Evolutionary conservation across 2,888 invertebrate species (phyloP).

Genomic region (Matsumyia berberina): DNA sequence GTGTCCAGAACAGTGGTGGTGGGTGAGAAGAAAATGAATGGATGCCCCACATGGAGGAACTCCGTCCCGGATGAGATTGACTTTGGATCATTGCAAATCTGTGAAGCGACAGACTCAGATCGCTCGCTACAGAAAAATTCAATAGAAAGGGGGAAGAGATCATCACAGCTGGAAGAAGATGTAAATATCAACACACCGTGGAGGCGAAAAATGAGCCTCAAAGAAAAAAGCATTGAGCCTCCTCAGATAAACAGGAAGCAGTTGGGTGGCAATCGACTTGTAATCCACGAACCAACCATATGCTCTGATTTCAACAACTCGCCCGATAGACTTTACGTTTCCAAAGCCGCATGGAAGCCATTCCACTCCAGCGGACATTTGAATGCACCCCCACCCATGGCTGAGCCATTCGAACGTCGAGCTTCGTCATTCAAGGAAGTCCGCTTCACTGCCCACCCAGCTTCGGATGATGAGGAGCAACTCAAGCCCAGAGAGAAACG

Average conservation of each 20-base stretch:
- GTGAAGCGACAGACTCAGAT: conserved; percentile 61
- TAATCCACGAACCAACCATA: background rate
- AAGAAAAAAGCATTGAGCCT: conserved; percentile 51
- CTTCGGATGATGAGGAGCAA: conserved; percentile 21
- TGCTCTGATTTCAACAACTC: background rate
- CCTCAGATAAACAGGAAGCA: background rate
- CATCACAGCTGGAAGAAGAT: conserved; percentile 34
- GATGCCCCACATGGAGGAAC: conserved; percentile 30
- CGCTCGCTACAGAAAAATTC: conserved; percentile 15
- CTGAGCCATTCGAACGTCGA: conserved; percentile 77
- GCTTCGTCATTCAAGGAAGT: conserved; percentile 81
- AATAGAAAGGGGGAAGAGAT: background rate
- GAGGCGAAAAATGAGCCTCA: conserved; percentile 50
- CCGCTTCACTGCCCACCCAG: conserved; percentile 79
- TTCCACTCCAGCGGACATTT: conserved; percentile 78
- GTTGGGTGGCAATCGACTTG: background rate
- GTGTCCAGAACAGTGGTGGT: background rate
- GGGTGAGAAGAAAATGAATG: background rate
- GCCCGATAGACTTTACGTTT: conserved; percentile 45
- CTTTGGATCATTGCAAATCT: conserved; percentile 59
- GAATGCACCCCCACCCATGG: conserved; percentile 78
- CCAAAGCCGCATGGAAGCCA: conserved; percentile 48
- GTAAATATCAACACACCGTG: conserved; percentile 47
- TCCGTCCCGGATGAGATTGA: conserved; percentile 60
- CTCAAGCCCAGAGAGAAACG: conserved; percentile 80